Evolutionary conservation across 2,113 vertebrate species (phyloP), one percentile per base, ranked within the genome.

Genomic region (Melanocharis versteri): DNA sequence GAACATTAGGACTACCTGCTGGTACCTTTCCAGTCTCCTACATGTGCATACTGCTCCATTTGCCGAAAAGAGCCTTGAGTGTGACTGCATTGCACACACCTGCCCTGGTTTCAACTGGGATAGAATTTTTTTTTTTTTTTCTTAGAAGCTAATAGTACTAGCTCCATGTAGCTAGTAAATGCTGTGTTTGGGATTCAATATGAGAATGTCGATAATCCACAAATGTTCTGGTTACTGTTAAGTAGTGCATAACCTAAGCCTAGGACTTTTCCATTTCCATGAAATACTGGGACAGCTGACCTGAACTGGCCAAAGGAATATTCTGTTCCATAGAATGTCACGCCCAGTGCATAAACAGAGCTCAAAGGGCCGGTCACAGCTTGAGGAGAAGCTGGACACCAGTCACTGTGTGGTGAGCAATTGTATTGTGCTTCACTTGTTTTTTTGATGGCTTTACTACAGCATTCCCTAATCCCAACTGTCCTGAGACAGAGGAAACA

Each of bases 351-450:
- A 37, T 28, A 72, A 64, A 72, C 11, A 45, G 18, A 6, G 17
- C 14, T 51, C 37, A 60, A 24, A 44, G 9, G 22, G 39, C 9
- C 0, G 0, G n/a, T 37, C 27, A 51, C 21, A 71, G 35, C 35
- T 79, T n/a, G 26, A 21, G 21, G 14, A 56, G 4, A 1, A 16
- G 16, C 20, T 71, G 65, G 20, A 62, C 30, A 54, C 4, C 19
- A 30, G 10, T 24, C 48, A 56, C 48, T 14, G 10, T 3, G 13
- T 48, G 30, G 11, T 27, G 21, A 42, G 6, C 6, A 27, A 56
- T 11, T 22, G 4, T 22, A 48, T 10, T 15, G 3, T 31, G 11
- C 18, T 23, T 28, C 0, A 0, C 17, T 69, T 35, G 3, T 1
- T 26, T 62, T 58, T 89, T 75, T 77, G 10, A 30, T 45, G 22